phyloP scores from a whole-genome alignment of 2,888 invertebrate species.

The Pardosa pseudoannulata region DNA sequence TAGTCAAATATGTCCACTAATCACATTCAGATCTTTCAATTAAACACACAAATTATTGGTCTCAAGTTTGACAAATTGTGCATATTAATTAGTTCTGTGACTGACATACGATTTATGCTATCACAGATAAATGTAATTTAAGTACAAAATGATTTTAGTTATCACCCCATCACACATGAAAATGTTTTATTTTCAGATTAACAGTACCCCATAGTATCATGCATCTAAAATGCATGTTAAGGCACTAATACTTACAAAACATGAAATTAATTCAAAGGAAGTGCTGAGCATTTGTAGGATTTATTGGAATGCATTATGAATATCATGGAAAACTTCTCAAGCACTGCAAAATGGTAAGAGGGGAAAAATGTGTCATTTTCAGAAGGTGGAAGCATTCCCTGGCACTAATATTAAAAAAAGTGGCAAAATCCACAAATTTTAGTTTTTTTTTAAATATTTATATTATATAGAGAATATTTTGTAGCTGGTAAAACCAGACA shows the following conservation, averaged over 20 bases:
- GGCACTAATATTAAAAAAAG: neutral
- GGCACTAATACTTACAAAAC: conserved; percentile 65
- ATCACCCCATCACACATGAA: conserved; percentile 69
- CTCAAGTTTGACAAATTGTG: conserved; percentile 65
- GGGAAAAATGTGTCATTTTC: neutral
- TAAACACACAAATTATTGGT: conserved; percentile 65
- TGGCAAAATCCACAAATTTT: too few species aligned
- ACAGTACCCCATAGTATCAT: conserved; percentile 53
- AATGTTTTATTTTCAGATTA: conserved; percentile 46
- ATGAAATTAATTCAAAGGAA: conserved; percentile 30
- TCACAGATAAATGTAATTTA: conserved; percentile 72
- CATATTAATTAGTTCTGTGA: conserved; percentile 64
- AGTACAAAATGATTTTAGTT: conserved; percentile 71
- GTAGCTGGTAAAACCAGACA: too few species aligned
- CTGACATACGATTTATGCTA: conserved; percentile 65
- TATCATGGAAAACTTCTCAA: conserved; percentile 13
- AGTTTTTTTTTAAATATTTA: too few species aligned
- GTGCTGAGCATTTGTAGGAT: conserved; percentile 34
- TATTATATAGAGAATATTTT: too few species aligned
- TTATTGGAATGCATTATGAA: conserved; percentile 58
- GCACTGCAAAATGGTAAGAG: neutral
- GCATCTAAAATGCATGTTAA: conserved; percentile 66
- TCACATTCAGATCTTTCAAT: conserved; percentile 62
- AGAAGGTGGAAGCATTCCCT: neutral
- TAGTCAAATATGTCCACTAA: conserved; percentile 49